These are phyloP conservation scores for Argynnis bischoffii DNA, from an alignment of 2,888 invertebrate genomes.

Conservation along the genomic window DNA sequence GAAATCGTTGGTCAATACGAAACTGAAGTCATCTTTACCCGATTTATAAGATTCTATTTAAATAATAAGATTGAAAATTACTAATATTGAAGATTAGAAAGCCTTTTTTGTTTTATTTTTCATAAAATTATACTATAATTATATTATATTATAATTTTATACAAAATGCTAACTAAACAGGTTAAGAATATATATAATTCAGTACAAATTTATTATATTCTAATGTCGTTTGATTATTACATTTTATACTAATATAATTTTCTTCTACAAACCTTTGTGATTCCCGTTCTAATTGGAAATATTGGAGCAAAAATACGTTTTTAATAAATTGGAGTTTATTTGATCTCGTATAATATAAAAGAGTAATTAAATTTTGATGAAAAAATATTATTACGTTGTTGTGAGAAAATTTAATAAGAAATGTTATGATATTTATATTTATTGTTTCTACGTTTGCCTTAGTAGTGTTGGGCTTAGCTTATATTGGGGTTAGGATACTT, in stretches of 20 bases:
- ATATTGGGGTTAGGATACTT: too few relatives aligned
- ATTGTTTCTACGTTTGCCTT: too few relatives aligned
- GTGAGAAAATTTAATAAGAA: too few relatives aligned
- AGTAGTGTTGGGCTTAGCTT: too few relatives aligned
- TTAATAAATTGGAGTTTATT: conserved; percentile 20
- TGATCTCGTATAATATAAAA: conserved; percentile 15
- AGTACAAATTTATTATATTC: not conserved
- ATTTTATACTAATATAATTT: conserved; percentile 8
- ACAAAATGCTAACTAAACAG: not conserved
- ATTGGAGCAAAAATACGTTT: conserved; percentile 18
- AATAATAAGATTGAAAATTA: too few relatives aligned
- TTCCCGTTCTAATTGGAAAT: conserved; percentile 16
- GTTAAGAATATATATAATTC: not conserved
- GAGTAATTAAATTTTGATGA: conserved; percentile 8
- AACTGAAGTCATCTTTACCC: too few relatives aligned
- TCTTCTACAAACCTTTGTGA: conserved; percentile 9
- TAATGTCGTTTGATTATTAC: conserved; percentile 1
- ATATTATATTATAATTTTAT: not conserved
- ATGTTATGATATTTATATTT: too few relatives aligned
- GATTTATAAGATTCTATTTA: too few relatives aligned
- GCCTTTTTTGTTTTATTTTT: not conserved
- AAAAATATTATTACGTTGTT: too few relatives aligned
- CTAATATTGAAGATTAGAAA: too few relatives aligned
- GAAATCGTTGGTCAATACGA: too few relatives aligned
- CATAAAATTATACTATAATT: too few relatives aligned